These are phyloP conservation scores for Cottus gobio DNA, from an alignment of 2,113 vertebrate species.

Conservation along the genomic window DNA sequence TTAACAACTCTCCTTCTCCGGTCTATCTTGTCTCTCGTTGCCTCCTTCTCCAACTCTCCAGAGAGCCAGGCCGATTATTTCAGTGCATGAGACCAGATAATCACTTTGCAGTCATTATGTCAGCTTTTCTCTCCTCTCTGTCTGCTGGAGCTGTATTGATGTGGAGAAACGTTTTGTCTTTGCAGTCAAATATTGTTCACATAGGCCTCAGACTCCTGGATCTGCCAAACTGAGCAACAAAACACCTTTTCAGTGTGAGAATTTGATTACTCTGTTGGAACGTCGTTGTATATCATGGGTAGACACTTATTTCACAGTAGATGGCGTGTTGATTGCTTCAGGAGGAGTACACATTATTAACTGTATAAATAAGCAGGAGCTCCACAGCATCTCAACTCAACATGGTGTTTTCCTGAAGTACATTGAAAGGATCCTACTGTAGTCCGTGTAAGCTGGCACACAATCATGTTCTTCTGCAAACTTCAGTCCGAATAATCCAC, in stretches of 20 bases:
- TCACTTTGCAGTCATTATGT: conserved; percentile 73
- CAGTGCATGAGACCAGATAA: conserved; percentile 73
- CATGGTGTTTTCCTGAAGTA: background rate
- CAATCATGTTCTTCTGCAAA: conserved; percentile 3
- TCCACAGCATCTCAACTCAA: background rate
- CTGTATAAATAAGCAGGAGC: conserved; percentile 17
- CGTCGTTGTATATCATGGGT: conserved; percentile 10
- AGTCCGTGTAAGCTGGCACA: conserved; percentile 8
- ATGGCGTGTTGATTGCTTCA: conserved; percentile 3
- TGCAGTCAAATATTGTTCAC: conserved; percentile 38
- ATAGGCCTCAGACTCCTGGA: conserved; percentile 20
- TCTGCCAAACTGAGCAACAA: conserved; percentile 13
- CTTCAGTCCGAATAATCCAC: background rate
- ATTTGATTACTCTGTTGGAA: conserved; percentile 27
- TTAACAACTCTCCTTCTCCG: conserved; percentile 60
- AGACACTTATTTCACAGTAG: background rate
- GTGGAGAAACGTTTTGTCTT: conserved; percentile 44
- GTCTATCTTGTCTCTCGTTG: conserved; percentile 72
- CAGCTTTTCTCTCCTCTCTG: conserved; percentile 34
- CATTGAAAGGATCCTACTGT: background rate
- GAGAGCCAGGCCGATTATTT: conserved; percentile 72
- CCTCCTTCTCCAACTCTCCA: conserved; percentile 66
- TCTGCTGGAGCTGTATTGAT: conserved; percentile 59
- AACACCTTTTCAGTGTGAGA: conserved; percentile 17
- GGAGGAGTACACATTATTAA: background rate